phyloP scores from a whole-genome alignment of 2,888 invertebrate genomes.

The Spodoptera picta region DNA sequence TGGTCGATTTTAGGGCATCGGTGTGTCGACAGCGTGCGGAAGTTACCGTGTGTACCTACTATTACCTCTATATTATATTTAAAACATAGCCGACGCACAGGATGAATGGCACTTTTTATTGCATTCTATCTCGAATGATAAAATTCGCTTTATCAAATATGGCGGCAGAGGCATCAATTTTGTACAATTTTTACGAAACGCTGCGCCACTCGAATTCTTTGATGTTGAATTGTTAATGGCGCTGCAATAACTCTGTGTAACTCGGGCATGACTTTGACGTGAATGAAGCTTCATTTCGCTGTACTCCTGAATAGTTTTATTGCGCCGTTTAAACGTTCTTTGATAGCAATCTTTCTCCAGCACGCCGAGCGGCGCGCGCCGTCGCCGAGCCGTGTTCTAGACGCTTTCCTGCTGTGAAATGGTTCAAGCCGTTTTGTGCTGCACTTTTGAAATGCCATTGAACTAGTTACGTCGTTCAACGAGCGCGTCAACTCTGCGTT shows the following conservation, averaged over 20 bases:
- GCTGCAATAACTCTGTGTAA: constrained; percentile 36
- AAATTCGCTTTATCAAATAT: constrained; percentile 51
- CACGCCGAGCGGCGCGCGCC: constrained; percentile 12
- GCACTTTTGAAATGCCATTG: constrained; percentile 39
- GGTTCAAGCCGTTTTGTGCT: constrained; percentile 28
- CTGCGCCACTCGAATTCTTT: constrained; percentile 34
- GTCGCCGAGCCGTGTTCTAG: constrained; percentile 23
- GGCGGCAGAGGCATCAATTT: constrained; percentile 28
- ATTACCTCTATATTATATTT: constrained; percentile 48
- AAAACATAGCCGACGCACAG: constrained; percentile 40
- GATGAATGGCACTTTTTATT: constrained; percentile 57
- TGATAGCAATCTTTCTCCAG: constrained; percentile 50
- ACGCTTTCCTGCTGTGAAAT: constrained; percentile 31
- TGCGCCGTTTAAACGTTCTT: constrained; percentile 38
- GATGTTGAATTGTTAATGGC: constrained; percentile 49
- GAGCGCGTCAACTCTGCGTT: constrained; percentile 14
- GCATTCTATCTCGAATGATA: constrained; percentile 55
- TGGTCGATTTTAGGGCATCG: constrained; percentile 23
- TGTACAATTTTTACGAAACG: constrained; percentile 35
- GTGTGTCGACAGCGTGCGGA: constrained; percentile 40
- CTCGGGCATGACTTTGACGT: constrained; percentile 24
- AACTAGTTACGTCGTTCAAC: constrained; percentile 30
- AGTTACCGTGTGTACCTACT: constrained; percentile 26
- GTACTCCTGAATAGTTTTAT: constrained; percentile 45
- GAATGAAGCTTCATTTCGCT: constrained; percentile 46